These are phyloP conservation scores for Xylota sylvarum DNA, from an alignment of 2,888 invertebrate species.

Conservation along the genomic window DNA sequence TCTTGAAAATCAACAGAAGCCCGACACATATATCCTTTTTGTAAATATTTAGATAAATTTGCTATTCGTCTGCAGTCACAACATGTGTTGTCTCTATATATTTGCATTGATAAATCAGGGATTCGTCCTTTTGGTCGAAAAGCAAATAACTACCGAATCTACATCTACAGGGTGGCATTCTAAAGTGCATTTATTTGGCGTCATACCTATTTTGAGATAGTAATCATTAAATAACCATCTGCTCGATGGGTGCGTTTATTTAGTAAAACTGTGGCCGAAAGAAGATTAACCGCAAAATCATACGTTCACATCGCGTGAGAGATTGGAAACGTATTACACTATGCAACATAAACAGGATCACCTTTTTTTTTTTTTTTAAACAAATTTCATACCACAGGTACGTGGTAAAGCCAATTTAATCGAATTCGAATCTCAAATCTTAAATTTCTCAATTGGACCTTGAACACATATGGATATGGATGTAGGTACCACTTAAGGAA, in stretches of 20 bases:
- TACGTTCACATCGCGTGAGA: constrained; percentile 52
- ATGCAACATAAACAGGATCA: not conserved
- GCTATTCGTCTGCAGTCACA: not conserved
- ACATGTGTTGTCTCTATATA: constrained; percentile 42
- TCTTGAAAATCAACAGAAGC: constrained; percentile 49
- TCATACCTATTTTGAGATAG: constrained; percentile 30
- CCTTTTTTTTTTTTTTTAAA: not conserved
- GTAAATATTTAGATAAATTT: constrained; percentile 61
- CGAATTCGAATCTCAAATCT: constrained; percentile 38
- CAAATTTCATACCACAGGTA: not conserved
- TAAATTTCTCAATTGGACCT: constrained; percentile 45
- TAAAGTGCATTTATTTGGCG: constrained; percentile 62
- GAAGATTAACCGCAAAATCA: constrained; percentile 34
- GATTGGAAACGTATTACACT: constrained; percentile 29
- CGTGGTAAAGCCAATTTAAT: constrained; percentile 33
- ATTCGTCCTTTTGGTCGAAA: constrained; percentile 12
- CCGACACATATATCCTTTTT: constrained; percentile 47
- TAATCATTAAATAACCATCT: constrained; percentile 56
- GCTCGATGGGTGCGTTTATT: constrained; percentile 41
- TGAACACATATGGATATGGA: constrained; percentile 65
- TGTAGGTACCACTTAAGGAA: constrained; percentile 18
- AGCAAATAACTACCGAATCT: constrained; percentile 65
- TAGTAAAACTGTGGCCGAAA: constrained; percentile 10
- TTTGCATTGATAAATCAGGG: constrained; percentile 39
- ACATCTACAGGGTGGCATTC: constrained; percentile 32